Base-by-base conservation (phyloP, 1,140 invertebrate genomes). In the Mycetomoellerius zeteki region DNA sequence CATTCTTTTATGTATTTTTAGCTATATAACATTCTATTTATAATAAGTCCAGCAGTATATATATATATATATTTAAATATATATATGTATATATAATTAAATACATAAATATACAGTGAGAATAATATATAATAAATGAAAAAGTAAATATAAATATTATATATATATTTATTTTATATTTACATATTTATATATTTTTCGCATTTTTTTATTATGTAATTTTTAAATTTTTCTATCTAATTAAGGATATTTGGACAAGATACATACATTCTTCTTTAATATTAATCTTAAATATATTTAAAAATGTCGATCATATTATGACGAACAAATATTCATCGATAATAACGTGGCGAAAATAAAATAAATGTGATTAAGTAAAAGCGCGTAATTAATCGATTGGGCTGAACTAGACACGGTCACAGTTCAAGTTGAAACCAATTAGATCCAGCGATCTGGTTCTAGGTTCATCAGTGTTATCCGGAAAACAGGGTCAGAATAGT, bases 361-460 rank as follows among this genome's bases (percentile, higher is more conserved):
- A 30, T 78, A 27, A 52, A 12, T 33, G n/a, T 50, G 19, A 0
- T 43, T 27, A 16, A 21, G 60, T 43, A 47, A 85, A 85, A 77
- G 58, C 50, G 50, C 21, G 30, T 65, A 77, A 77, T 27, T n/a
- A 71, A 12, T 37, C n/a, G 12, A 71, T 4, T 21, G 54, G 5
- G n/a, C 30, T 43, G 12, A 72, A 60, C 77, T 65, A 43, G 6
- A 19, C 43, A 12, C 27, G 50, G 84, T 80, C 75, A 16, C 10
- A 52, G 67, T 71, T 88, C 77, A 64, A 82, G 58, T 54, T 85
- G 60, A 64, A 58, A 78, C 19, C 82, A 73, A 84, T 62, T 47
- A 37, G 47, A 19, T 54, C 27, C n/a, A 21, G 1, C 6, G 58
- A 78, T 85, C 82, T 60, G 21, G 43, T 30, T 82, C 54, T 73